phyloP scores from a whole-genome alignment of 2,113 vertebrate species.

The Uropsilus gracilis region DNA sequence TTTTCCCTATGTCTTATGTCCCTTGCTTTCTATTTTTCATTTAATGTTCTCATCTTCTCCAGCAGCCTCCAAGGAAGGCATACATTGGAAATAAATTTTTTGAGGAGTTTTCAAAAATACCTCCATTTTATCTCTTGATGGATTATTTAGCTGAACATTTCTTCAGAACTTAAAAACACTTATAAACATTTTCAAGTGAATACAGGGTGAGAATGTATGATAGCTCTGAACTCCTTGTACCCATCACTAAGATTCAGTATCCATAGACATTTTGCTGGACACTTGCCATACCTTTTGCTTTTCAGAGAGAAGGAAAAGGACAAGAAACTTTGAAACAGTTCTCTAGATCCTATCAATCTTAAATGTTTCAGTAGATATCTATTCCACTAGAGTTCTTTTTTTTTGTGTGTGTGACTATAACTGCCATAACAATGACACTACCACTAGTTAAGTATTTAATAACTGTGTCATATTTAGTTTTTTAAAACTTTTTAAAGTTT shows the following conservation, averaged over 20 bases:
- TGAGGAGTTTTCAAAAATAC: background rate
- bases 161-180: background rate
- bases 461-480: background rate
- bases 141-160: background rate
- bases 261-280: background rate
- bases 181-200: background rate
- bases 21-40: too few relatives aligned
- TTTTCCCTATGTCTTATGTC: background rate
- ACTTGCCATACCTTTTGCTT: background rate
- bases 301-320: background rate
- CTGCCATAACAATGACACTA: background rate
- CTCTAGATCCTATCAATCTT: background rate
- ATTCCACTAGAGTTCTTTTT: background rate
- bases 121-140: background rate
- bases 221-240: background rate
- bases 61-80: background rate
- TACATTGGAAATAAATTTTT: background rate
- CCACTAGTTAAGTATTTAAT: background rate
- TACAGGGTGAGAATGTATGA: background rate
- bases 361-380: background rate
- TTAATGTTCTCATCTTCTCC: background rate
- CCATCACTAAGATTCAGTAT: background rate
- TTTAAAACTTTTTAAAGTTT: background rate
- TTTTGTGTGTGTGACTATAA: too few relatives aligned
- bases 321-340: background rate